These are phyloP conservation scores for Aphelenchoides fujianensis DNA, from an alignment of 1,140 invertebrate species.

Conservation along the genomic window DNA sequence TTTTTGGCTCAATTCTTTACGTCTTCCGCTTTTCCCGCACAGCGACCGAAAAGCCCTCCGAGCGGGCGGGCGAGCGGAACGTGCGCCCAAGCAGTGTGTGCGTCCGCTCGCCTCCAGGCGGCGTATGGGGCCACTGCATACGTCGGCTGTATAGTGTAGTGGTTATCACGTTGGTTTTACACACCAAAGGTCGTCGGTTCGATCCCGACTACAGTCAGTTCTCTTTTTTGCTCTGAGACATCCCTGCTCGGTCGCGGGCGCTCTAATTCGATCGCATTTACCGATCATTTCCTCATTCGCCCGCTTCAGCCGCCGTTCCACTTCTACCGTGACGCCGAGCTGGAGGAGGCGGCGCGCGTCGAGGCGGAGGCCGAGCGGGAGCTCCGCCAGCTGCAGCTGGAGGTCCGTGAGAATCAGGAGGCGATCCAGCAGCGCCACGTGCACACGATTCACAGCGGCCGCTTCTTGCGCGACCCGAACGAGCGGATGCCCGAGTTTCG, in stretches of 20 bases:
- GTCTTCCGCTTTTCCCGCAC: too few relatives aligned
- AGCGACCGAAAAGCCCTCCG: too few relatives aligned
- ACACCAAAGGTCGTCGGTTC: constrained; percentile 14
- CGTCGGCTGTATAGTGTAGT: too few relatives aligned
- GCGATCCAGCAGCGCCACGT: constrained; percentile 12
- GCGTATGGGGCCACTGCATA: too few relatives aligned
- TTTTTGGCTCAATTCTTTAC: too few relatives aligned
- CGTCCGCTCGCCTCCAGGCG: too few relatives aligned
- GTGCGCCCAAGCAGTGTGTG: too few relatives aligned
- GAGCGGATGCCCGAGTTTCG: constrained; percentile 5
- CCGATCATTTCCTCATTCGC: neutral
- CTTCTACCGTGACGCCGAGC: constrained; percentile 6
- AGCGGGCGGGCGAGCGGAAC: too few relatives aligned
- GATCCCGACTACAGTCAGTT: neutral
- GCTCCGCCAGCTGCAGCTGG: neutral
- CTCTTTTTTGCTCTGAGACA: too few relatives aligned
- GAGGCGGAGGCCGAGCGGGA: neutral
- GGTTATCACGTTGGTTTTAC: neutral
- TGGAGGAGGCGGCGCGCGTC: neutral
- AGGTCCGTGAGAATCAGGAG: neutral
- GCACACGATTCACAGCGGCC: neutral
- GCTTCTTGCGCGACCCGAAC: neutral
- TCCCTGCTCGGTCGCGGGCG: too few relatives aligned
- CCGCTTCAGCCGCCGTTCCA: constrained; percentile 16
- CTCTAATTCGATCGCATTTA: too few relatives aligned